Conservation (phyloP, 2,888 invertebrate genomes). For the Mechanitis mazaeus region DNA sequence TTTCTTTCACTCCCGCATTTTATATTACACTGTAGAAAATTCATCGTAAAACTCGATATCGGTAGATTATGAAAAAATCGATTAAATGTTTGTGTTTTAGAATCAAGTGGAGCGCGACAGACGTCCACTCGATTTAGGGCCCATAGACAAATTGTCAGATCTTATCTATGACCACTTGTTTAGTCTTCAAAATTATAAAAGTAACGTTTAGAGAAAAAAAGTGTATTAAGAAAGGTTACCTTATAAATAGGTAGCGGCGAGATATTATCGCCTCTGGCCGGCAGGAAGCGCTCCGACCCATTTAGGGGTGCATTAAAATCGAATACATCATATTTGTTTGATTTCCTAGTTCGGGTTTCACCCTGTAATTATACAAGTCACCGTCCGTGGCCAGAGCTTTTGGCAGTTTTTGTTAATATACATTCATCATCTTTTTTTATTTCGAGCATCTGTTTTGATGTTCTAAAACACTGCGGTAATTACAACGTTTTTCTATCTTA, state of each 20-base stretch:
- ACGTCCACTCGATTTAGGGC: slow-evolving; percentile 38
- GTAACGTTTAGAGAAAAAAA: slow-evolving; percentile 57
- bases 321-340: slow-evolving; percentile 78
- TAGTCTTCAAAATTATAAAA: slow-evolving; percentile 59
- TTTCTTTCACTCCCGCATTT: slow-evolving; percentile 54
- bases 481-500: slow-evolving; percentile 62
- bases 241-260: slow-evolving; percentile 67
- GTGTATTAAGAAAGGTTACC: slow-evolving; percentile 52
- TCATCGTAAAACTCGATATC: slow-evolving; percentile 38
- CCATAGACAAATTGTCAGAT: slow-evolving; percentile 51
- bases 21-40: slow-evolving; percentile 45
- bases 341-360: slow-evolving; percentile 75
- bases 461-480: slow-evolving; percentile 68
- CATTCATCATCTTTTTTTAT: slow-evolving; percentile 75
- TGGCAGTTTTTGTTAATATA: slow-evolving; percentile 66
- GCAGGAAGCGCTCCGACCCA: slow-evolving; percentile 75
- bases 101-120: slow-evolving; percentile 35
- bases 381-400: slow-evolving; percentile 67
- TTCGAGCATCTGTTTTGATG: slow-evolving; percentile 70
- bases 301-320: slow-evolving; percentile 78
- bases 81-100: slow-evolving; percentile 33
- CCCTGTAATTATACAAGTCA: slow-evolving; percentile 75
- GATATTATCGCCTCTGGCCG: slow-evolving; percentile 65
- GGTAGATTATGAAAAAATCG: slow-evolving; percentile 28
- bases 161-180: slow-evolving; percentile 64